phyloP scores from a whole-genome alignment of 2,113 vertebrate species.

The Oryzias celebensis region DNA sequence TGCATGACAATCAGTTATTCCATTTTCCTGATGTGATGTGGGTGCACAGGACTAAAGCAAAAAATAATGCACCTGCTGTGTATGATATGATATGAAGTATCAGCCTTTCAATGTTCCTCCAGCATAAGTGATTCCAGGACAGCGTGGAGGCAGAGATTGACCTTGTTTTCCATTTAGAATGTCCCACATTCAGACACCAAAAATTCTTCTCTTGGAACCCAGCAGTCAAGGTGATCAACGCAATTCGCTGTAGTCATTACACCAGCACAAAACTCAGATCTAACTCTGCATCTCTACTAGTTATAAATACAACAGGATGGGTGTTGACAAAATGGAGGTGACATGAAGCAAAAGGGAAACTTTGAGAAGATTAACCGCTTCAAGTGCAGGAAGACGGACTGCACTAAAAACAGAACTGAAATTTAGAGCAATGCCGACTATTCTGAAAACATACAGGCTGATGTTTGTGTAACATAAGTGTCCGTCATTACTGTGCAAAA shows the following conservation, averaged over 20 bases:
- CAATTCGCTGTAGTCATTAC: not conserved
- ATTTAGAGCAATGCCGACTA: too few relatives aligned
- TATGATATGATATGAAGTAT: not conserved
- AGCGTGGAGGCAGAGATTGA: conserved; percentile 11
- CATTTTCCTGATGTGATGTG: too few relatives aligned
- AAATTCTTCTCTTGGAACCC: conserved; percentile 8
- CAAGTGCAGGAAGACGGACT: not conserved
- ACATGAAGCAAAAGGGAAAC: too few relatives aligned
- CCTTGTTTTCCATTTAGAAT: conserved; percentile 18
- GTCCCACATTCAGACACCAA: not conserved
- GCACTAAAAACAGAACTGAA: conserved; percentile 5
- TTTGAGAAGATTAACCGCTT: too few relatives aligned
- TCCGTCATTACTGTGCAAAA: not conserved
- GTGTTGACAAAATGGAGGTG: too few relatives aligned
- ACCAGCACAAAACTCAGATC: not conserved
- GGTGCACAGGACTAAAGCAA: too few relatives aligned
- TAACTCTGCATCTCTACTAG: not conserved
- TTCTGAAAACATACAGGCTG: too few relatives aligned
- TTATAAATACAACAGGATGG: conserved; percentile 61
- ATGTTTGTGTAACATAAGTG: not conserved
- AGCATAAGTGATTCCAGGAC: conserved; percentile 30
- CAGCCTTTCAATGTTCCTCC: not conserved
- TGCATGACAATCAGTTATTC: too few relatives aligned
- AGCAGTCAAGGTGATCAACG: conserved; percentile 17
- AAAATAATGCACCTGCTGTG: too few relatives aligned